Conservation (phyloP, 2,113 vertebrate species). For the Phoxinus phoxinus region DNA sequence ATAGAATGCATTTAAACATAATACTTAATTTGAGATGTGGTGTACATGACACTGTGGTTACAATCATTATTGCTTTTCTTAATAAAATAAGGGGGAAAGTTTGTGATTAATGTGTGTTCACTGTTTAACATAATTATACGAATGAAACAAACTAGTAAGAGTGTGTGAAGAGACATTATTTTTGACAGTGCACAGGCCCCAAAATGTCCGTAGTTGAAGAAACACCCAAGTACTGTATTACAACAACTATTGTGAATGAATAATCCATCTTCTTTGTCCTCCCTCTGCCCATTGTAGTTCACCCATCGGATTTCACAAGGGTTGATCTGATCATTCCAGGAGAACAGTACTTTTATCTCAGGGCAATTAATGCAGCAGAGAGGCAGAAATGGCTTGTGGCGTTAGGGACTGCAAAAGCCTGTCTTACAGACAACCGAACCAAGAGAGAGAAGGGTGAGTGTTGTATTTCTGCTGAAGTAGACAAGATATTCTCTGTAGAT, state of each 20-base stretch:
- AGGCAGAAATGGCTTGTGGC: constrained; percentile 97
- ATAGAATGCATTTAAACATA: background rate
- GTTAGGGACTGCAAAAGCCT: constrained; percentile 94
- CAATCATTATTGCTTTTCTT: background rate
- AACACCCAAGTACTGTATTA: background rate
- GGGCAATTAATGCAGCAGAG: constrained; percentile 92
- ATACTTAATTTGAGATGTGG: background rate
- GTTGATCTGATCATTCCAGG: constrained; percentile 95
- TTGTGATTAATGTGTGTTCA: background rate
- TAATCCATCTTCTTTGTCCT: background rate
- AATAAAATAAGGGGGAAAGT: background rate
- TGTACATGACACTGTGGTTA: background rate
- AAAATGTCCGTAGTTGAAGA: background rate
- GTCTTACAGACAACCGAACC: constrained; percentile 92
- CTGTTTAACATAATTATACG: background rate
- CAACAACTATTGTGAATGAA: background rate
- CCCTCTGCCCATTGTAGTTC: constrained; percentile 73
- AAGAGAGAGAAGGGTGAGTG: constrained; percentile 92
- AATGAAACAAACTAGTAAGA: background rate
- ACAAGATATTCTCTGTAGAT: constrained; percentile 4
- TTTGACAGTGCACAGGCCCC: background rate
- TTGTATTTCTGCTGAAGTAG: background rate
- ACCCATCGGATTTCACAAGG: constrained; percentile 90
- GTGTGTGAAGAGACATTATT: background rate
- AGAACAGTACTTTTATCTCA: constrained; percentile 96